Evolutionary conservation across 2,888 invertebrate species (phyloP).

Genomic region (Eumerus sabulonum): DNA sequence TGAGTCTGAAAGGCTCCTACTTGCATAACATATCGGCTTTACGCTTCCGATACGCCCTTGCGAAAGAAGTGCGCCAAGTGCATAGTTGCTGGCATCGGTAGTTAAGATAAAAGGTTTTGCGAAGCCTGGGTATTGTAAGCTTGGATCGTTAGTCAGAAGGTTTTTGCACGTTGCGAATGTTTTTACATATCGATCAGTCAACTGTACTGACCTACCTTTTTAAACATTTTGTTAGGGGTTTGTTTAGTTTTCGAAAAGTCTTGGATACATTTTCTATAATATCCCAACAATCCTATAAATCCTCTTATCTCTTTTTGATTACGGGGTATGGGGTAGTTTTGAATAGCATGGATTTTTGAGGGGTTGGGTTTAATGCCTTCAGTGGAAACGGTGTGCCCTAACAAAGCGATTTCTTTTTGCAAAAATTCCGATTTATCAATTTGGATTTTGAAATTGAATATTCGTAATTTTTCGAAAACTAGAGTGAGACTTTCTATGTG

Average conservation of each 20-base stretch:
- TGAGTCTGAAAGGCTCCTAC: slow-evolving; percentile 55
- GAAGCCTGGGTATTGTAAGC: slow-evolving; percentile 71
- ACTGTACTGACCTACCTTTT: slow-evolving; percentile 26
- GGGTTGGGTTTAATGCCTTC: slow-evolving; percentile 72
- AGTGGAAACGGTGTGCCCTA: slow-evolving; percentile 64
- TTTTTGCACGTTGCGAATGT: slow-evolving; percentile 19
- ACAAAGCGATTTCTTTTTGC: slow-evolving; percentile 34
- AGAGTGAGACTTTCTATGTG: slow-evolving; percentile 13
- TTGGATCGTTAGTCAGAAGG: slow-evolving; percentile 69
- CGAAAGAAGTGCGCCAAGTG: slow-evolving; percentile 71
- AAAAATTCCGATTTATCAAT: slow-evolving; percentile 35
- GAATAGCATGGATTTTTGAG: slow-evolving; percentile 70
- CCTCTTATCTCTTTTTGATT: slow-evolving; percentile 17
- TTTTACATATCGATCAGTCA: slow-evolving; percentile 5
- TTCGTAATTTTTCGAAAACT: slow-evolving; percentile 18
- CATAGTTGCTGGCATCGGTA: slow-evolving; percentile 34
- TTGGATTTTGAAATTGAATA: slow-evolving; percentile 22
- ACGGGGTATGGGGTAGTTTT: slow-evolving; percentile 66
- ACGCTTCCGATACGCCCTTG: slow-evolving; percentile 70
- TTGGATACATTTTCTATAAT: neutral
- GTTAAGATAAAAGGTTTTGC: slow-evolving; percentile 70
- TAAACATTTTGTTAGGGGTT: slow-evolving; percentile 48
- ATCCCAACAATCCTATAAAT: neutral
- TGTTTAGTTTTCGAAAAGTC: slow-evolving; percentile 37
- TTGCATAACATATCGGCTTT: slow-evolving; percentile 71